Evolutionary conservation across 2,113 vertebrate species (phyloP).

Genomic region (Anguilla japonica): DNA sequence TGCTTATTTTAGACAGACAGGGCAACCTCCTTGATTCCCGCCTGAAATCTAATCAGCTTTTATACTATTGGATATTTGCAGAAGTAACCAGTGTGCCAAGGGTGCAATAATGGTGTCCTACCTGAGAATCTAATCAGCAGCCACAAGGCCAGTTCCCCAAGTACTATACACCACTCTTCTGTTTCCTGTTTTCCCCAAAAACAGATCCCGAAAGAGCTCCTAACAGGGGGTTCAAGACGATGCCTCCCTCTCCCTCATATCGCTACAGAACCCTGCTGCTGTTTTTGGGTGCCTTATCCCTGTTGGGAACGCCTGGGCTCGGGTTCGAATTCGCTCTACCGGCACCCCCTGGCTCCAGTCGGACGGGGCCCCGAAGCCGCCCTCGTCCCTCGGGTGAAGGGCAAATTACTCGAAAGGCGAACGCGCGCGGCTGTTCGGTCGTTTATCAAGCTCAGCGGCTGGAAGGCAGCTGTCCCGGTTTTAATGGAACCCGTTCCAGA

Average conservation of each 20-base stretch:
- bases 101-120: too few relatives aligned
- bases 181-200: neutral
- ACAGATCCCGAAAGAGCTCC: neutral
- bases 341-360: neutral
- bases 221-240: too few relatives aligned
- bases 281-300: too few relatives aligned
- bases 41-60: neutral
- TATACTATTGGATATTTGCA: too few relatives aligned
- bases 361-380: neutral
- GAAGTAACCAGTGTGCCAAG: too few relatives aligned
- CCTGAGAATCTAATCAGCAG: too few relatives aligned
- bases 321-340: too few relatives aligned
- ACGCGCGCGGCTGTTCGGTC: neutral
- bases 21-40: neutral
- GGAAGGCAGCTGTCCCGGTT: slow-evolving; percentile 6
- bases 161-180: neutral
- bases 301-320: too few relatives aligned
- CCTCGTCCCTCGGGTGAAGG: neutral
- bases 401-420: slow-evolving; percentile 4
- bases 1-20: neutral
- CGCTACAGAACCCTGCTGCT: too few relatives aligned
- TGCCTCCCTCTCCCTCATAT: too few relatives aligned
- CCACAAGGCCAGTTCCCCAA: neutral
- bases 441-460: slow-evolving; percentile 4
- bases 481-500: slow-evolving; percentile 19